Evolutionary conservation across 2,888 invertebrate genomes (phyloP).

Genomic region (Lepidocyrtinus sp.): DNA sequence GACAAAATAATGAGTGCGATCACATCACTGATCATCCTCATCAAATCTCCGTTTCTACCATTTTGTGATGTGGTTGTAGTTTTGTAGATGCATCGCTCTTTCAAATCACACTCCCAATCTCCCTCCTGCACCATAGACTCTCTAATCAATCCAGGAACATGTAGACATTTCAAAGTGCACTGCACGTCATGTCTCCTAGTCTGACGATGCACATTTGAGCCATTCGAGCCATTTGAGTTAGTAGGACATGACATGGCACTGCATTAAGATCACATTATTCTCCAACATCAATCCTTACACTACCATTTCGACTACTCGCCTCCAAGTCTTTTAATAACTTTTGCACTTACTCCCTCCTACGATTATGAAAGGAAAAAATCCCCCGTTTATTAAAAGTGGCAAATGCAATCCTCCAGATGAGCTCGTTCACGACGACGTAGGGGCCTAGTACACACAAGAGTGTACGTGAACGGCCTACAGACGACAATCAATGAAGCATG

Average conservation of each 20-base stretch:
- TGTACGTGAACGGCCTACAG: constrained; percentile 46
- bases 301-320: neutral
- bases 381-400: neutral
- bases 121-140: no score
- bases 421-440: neutral
- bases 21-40: no score
- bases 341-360: neutral
- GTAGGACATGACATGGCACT: neutral
- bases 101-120: no score
- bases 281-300: constrained; percentile 1
- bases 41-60: no score
- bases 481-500: constrained; percentile 50
- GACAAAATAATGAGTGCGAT: no score
- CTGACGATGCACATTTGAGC: neutral
- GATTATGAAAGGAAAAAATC: constrained; percentile 41
- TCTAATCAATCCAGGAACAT: no score
- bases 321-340: constrained; percentile 8
- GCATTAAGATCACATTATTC: neutral
- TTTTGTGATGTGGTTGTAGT: no score
- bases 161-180: no score
- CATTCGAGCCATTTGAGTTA: no score
- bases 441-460: neutral
- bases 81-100: no score
- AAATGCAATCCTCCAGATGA: constrained; percentile 28
- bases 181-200: neutral